These are phyloP conservation scores for Collichthys lucidus DNA, from an alignment of 2,113 vertebrate species.

Conservation along the genomic window DNA sequence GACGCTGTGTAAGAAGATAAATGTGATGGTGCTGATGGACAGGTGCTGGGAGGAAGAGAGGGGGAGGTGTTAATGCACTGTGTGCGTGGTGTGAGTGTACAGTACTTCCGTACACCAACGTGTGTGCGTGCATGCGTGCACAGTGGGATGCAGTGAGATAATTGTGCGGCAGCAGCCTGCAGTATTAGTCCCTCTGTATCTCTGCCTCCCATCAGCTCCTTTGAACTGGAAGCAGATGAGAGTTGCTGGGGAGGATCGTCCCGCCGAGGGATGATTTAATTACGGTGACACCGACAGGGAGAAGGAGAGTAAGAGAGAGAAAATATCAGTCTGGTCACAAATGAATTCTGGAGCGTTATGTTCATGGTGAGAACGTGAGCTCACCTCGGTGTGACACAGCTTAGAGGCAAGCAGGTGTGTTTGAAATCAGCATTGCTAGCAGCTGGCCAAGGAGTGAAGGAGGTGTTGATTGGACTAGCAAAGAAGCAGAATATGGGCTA, in stretches of 20 bases:
- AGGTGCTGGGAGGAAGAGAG: slow-evolving; percentile 31
- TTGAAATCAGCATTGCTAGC: not conserved
- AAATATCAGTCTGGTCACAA: not conserved
- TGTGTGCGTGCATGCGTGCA: not conserved
- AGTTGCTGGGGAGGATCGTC: slow-evolving; percentile 33
- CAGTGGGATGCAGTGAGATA: slow-evolving; percentile 48
- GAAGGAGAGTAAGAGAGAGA: not conserved
- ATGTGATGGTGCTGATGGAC: slow-evolving; percentile 55
- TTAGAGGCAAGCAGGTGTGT: not conserved
- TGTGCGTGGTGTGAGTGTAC: slow-evolving; percentile 3
- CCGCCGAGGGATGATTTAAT: slow-evolving; percentile 53
- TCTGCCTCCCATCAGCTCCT: slow-evolving; percentile 49
- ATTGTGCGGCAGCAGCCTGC: slow-evolving; percentile 86
- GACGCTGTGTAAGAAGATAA: not conserved
- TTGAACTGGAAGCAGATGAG: slow-evolving; percentile 59
- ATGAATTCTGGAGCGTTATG: not conserved
- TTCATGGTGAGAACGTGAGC: not conserved
- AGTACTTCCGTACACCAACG: not conserved
- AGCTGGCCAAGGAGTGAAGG: not conserved
- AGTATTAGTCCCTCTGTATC: slow-evolving; percentile 59
- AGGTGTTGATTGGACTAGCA: not conserved
- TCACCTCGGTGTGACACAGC: not conserved
- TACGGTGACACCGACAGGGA: slow-evolving; percentile 28
- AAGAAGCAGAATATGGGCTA: not conserved
- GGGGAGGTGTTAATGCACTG: slow-evolving; percentile 34